Conservation (phyloP, 2,888 invertebrate species). For the Microchrysa polita region DNA sequence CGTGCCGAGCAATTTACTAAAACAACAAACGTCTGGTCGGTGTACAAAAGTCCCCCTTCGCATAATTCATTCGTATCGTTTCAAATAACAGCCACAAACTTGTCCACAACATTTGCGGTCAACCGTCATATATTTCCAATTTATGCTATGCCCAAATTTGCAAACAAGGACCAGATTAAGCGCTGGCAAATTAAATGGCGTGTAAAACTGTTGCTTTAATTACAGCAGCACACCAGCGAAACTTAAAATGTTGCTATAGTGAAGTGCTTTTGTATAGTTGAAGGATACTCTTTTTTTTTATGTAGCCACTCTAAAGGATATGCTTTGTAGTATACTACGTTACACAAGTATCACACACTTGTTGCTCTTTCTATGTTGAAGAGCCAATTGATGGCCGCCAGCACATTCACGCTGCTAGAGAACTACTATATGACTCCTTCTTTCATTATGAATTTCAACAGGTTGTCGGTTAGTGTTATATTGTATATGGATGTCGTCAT, state of each 20-base stretch:
- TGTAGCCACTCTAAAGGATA: no score
- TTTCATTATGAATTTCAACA: slow-evolving; percentile 5
- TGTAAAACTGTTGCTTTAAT: slow-evolving; percentile 11
- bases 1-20: no score
- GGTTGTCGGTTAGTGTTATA: background rate
- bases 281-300: no score
- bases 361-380: background rate
- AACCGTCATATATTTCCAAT: background rate
- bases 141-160: background rate
- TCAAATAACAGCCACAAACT: slow-evolving; percentile 8
- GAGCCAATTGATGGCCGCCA: background rate
- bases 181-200: background rate
- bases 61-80: background rate
- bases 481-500: no score
- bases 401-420: background rate
- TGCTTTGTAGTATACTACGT: no score
- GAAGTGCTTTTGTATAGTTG: background rate
- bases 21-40: no score
- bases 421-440: background rate
- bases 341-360: background rate
- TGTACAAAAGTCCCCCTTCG: background rate
- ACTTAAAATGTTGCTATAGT: background rate
- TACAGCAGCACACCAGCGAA: background rate
- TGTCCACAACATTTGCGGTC: background rate
- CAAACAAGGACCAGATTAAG: background rate